Evolutionary conservation across 2,888 invertebrate genomes (phyloP), one percentile per base, ranked within the genome.

Genomic region (Steinernema scapterisci): DNA sequence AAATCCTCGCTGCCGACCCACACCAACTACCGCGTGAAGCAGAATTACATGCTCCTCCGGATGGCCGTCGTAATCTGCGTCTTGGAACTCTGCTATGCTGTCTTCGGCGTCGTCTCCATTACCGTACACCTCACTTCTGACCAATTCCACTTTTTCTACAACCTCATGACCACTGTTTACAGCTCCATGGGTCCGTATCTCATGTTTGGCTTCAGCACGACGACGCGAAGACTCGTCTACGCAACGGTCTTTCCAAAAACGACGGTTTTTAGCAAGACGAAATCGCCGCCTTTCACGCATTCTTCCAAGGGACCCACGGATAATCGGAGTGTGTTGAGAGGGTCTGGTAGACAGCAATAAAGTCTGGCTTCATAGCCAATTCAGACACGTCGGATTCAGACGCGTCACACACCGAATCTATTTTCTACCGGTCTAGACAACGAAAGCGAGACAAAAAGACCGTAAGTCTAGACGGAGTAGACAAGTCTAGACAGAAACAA

Each of bases 71-170:
- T 63, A 13, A 63, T 63, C 31, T 63, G 63, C 63, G 16, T 63
- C 13, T 6, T 63, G 25, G 63, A 63, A 31, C 63, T 63, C 31
- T 31, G 63, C 38, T 63, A 63, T 16, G 63, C 63, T 27, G 38
- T 63, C 16, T 63, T 63, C 25, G 63, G 63, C 16, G 63, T 63
- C 63, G 31, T 38, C 38, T 63, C 63, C 5, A 31, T 63, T 16
- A 25, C 31, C 27, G 27, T 1, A 9, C 1, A 1, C 2, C 27
- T 63, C 31, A 27, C 16, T 16, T 11, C 25, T 16, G 63, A 63
- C 63, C 63, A 63, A 25, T 63, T 63, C 63, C 63, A 63, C 63
- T 63, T 63, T n/a, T 31, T 63, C 63, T 63, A 63, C 63, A 63
- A 63, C 63, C 63, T 63, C 27, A 31, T 63, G 27, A 63, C 63